A percentile compares a stretch with the other conserved stretches of the same genome.
phyloP scores from a whole-genome alignment of 2,797 vertebrate genomes.

The Sciaenops ocellatus region DNA sequence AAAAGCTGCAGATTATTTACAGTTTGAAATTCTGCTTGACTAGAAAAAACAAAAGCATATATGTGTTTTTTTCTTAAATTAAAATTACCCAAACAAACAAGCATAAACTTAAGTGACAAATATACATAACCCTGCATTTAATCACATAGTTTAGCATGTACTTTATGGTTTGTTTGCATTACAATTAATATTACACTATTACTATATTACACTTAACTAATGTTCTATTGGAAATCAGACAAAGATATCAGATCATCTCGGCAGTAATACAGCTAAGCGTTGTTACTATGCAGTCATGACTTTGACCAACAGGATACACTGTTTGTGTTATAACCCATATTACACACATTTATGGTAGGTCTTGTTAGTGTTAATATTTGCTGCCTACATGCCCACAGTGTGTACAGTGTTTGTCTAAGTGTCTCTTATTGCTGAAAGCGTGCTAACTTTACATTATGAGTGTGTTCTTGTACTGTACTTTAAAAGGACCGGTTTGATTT shows the following conservation, averaged over 20 bases:
- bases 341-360: constrained; percentile 29
- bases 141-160: constrained; percentile 2
- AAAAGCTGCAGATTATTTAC: constrained; percentile 61
- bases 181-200: constrained; percentile 18
- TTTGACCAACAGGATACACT: constrained; percentile 2
- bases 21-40: constrained; percentile 44
- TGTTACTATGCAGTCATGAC: background rate
- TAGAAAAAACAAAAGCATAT: constrained; percentile 29
- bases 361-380: constrained; percentile 70
- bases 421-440: background rate
- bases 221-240: background rate
- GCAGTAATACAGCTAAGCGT: constrained; percentile 3
- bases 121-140: constrained; percentile 22
- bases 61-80: constrained; percentile 49
- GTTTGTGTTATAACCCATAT: constrained; percentile 25
- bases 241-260: constrained; percentile 38
- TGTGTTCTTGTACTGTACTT: background rate
- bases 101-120: constrained; percentile 28
- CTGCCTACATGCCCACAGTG: constrained; percentile 41
- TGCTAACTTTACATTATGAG: constrained; percentile 7
- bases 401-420: constrained; percentile 56
- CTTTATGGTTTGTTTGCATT: background rate
- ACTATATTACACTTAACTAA: background rate
- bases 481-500: background rate
- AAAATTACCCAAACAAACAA: constrained; percentile 33